Evolutionary conservation across 2,113 vertebrate genomes (phyloP), one percentile per base, ranked within the genome.

Genomic region (Odontesthes bonariensis): DNA sequence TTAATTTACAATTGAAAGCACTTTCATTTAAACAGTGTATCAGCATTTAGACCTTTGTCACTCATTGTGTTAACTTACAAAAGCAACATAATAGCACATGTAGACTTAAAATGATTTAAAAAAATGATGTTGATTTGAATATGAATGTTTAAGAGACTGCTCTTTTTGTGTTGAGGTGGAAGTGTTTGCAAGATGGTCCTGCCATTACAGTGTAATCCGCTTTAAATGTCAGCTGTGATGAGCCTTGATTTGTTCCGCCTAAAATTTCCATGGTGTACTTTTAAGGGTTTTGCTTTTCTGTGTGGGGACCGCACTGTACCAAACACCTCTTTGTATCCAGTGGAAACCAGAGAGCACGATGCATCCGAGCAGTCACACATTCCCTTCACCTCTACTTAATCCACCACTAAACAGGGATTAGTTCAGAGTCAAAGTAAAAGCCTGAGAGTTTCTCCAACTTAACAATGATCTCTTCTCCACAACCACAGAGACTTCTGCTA

Each of bases 401-500:
- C 86, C 73, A 63, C 5, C 73, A 27, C 69, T 81, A 68, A 79
- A 89, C 64, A 10, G 31, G 79, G 86, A 83, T 91, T 84, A 84
- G 60, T 32, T 5, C 16, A 85, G 73, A 67, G 58, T 82, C 81
- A 72, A 66, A 87, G 63, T 69, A 73, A 84, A 73, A 75, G 75
- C 38, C 61, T n/a, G 57, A 84, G 68, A 63, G 72, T 84, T 78
- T 40, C 49, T 57, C 54, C 60, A 53, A 65, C 52, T 69, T 76
- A 57, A 72, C 74, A 54, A 49, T 73, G 67, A 83, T 81, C 77
- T 57, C 20, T 71, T 71, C 60, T 77, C n/a, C 83, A 47, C 53
- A 0, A 59, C 79, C 49, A 14, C 92, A 99, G 97, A 99, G 93
- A 99, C 97, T 4, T 99, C 97, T n/a, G 98, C 98, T 80, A 99